A percentile compares a stretch with the other conserved stretches of the same genome.
Evolutionary conservation across 2,113 vertebrate genomes (phyloP).

Genomic region (Stomatorhinus ivindoensis): DNA sequence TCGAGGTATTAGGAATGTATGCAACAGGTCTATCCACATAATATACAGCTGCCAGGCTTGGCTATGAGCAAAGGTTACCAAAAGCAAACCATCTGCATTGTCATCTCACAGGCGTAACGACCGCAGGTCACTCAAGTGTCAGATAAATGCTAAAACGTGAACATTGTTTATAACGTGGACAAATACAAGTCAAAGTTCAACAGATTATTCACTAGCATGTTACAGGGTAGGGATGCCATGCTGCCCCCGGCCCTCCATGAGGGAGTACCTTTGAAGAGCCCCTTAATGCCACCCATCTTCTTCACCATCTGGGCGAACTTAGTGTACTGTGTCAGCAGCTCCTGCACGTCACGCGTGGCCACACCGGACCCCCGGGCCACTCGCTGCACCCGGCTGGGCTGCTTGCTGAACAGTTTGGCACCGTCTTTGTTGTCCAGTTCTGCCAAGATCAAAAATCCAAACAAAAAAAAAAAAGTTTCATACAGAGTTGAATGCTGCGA

Average conservation of each 20-base stretch:
- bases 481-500: background rate
- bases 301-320: conserved; percentile 99
- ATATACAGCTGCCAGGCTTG: background rate
- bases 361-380: conserved; percentile 93
- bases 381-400: conserved; percentile 88
- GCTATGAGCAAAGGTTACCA: background rate
- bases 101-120: background rate
- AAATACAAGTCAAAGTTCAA: too few relatives aligned
- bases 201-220: background rate
- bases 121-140: background rate
- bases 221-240: background rate
- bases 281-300: conserved; percentile 99
- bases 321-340: conserved; percentile 95
- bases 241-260: background rate
- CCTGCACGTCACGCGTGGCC: conserved; percentile 90
- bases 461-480: background rate
- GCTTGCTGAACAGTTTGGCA: conserved; percentile 95
- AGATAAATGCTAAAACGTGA: background rate
- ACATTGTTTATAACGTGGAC: too few relatives aligned
- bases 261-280: conserved; percentile 87
- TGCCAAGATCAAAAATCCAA: conserved; percentile 31
- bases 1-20: background rate
- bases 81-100: background rate
- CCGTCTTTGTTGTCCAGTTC: conserved; percentile 97
- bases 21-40: background rate